Evolutionary conservation across 2,113 vertebrate species (phyloP).

Genomic region (Gobio gobio): DNA sequence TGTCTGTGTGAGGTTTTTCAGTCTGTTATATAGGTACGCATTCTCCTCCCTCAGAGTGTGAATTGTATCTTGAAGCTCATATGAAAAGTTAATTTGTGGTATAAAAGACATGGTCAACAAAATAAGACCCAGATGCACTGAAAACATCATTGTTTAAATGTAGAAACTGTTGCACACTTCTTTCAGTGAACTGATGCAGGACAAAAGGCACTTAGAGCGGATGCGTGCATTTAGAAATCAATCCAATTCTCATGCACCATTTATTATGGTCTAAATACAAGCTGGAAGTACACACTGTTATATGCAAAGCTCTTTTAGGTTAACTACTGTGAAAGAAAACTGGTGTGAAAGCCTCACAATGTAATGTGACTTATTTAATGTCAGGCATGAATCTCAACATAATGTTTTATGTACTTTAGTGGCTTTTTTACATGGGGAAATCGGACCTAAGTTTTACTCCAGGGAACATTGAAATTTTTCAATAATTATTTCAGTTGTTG

Average conservation of each 20-base stretch:
- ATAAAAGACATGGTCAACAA: slow-evolving; percentile 54
- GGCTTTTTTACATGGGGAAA: neutral
- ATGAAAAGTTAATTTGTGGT: slow-evolving; percentile 49
- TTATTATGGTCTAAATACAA: slow-evolving; percentile 47
- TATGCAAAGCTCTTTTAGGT: neutral
- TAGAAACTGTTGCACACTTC: neutral
- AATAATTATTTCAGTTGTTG: no score
- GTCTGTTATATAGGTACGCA: slow-evolving; percentile 66
- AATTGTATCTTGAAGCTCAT: slow-evolving; percentile 75
- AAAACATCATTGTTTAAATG: slow-evolving; percentile 22
- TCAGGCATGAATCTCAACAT: neutral
- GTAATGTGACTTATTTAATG: neutral
- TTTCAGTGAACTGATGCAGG: neutral
- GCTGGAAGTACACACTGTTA: neutral
- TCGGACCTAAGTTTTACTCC: neutral
- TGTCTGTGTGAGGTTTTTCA: slow-evolving; percentile 70
- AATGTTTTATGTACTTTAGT: neutral
- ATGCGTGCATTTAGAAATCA: slow-evolving; percentile 45
- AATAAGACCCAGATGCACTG: slow-evolving; percentile 25
- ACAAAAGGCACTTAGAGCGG: slow-evolving; percentile 3
- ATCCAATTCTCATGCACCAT: slow-evolving; percentile 58
- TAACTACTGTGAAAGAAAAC: neutral
- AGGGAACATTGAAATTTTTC: no score
- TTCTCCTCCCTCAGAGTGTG: slow-evolving; percentile 72
- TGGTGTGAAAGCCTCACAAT: neutral